Conservation (phyloP, 2,113 vertebrate species). For the Xyliphius kryptos region DNA sequence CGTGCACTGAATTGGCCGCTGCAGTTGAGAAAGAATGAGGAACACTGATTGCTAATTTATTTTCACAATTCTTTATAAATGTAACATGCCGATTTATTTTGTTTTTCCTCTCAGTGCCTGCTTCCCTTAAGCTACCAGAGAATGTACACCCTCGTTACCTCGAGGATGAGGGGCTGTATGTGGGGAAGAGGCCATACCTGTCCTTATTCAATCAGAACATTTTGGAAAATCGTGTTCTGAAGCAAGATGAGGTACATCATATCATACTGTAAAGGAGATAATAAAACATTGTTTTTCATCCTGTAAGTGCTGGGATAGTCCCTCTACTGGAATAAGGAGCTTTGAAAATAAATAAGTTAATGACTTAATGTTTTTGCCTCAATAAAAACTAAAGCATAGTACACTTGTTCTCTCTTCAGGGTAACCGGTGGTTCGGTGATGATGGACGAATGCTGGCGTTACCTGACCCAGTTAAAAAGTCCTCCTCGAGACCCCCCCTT, state of each 20-base stretch:
- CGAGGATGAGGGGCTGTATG: constrained; percentile 94
- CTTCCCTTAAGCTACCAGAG: constrained; percentile 76
- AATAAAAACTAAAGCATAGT: neutral
- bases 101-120: constrained; percentile 64
- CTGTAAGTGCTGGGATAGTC: too few species aligned
- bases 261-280: neutral
- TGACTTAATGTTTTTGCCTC: neutral
- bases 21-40: too few species aligned
- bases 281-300: too few species aligned
- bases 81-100: neutral
- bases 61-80: too few species aligned
- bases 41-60: too few species aligned
- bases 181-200: constrained; percentile 74
- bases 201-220: constrained; percentile 76
- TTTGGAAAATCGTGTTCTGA: constrained; percentile 84
- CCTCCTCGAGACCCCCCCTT: constrained; percentile 71
- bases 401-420: constrained; percentile 56
- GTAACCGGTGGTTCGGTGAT: constrained; percentile 86
- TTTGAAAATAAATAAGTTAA: too few species aligned
- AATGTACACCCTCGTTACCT: constrained; percentile 81
- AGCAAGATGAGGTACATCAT: constrained; percentile 69
- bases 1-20: too few species aligned
- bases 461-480: constrained; percentile 83
- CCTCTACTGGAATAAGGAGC: too few species aligned
- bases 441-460: constrained; percentile 85